Evolutionary conservation across 2,888 invertebrate genomes (phyloP).

Genomic region (Eupithecia dodoneata): DNA sequence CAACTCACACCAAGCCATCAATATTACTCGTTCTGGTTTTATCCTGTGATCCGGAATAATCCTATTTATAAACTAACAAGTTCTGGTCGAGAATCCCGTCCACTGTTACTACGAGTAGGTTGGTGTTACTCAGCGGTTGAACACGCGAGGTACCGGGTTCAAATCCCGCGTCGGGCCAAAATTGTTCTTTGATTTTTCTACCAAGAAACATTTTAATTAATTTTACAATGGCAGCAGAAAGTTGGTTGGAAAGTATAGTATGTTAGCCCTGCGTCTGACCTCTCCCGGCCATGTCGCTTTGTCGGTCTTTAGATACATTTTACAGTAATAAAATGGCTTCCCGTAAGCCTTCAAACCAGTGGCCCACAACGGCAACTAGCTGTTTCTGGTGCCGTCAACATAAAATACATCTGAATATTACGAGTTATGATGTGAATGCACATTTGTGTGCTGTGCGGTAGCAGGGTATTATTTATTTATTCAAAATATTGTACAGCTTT

Average conservation of each 20-base stretch:
- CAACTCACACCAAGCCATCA: background rate
- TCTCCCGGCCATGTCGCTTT: too few species aligned
- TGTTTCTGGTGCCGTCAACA: too few species aligned
- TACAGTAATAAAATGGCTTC: too few species aligned
- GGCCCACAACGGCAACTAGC: too few species aligned
- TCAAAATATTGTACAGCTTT: too few species aligned
- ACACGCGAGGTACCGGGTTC: background rate
- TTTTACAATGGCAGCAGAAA: background rate
- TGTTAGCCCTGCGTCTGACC: background rate
- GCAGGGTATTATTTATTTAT: too few species aligned
- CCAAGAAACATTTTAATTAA: background rate
- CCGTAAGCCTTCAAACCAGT: too few species aligned
- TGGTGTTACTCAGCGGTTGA: background rate
- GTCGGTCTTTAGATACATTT: too few species aligned
- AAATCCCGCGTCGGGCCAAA: background rate
- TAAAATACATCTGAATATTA: too few species aligned
- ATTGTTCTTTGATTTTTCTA: background rate
- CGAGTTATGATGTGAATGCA: too few species aligned
- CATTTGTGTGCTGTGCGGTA: too few species aligned
- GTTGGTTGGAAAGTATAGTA: background rate
- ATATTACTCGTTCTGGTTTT: background rate
- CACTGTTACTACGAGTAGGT: constrained; percentile 14
- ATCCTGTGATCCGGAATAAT: background rate
- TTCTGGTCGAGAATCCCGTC: constrained; percentile 16
- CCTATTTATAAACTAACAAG: constrained; percentile 24